These are phyloP conservation scores for Clarias magur DNA, from an alignment of 2,113 vertebrate species.

Conservation along the genomic window DNA sequence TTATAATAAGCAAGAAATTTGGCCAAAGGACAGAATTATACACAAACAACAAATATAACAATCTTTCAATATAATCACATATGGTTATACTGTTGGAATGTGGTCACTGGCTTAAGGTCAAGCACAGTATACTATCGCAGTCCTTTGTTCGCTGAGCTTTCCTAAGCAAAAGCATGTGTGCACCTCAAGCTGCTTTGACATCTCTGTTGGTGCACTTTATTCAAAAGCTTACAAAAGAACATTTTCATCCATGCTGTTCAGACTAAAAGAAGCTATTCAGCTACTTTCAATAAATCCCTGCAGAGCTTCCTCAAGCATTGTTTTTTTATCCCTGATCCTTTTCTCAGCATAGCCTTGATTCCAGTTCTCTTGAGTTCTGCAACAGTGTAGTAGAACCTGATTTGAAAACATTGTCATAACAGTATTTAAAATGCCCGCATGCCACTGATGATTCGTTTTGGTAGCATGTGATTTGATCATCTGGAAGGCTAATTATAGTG, in stretches of 20 bases:
- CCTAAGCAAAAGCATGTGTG: background rate
- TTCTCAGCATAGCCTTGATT: slow-evolving; percentile 22
- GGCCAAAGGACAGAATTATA: slow-evolving; percentile 9
- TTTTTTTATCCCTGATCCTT: slow-evolving; percentile 9
- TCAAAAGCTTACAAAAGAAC: slow-evolving; percentile 24
- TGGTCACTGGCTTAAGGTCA: slow-evolving; percentile 22
- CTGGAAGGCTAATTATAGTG: slow-evolving; percentile 76
- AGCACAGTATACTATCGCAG: slow-evolving; percentile 13
- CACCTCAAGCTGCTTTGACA: slow-evolving; percentile 12
- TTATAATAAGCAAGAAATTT: slow-evolving; percentile 13
- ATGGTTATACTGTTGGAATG: slow-evolving; percentile 40
- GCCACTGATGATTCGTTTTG: background rate
- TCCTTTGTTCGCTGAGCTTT: slow-evolving; percentile 3
- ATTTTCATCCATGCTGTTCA: slow-evolving; percentile 22
- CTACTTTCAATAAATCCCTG: slow-evolving; percentile 14
- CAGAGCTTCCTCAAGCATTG: background rate
- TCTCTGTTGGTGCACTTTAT: slow-evolving; percentile 11
- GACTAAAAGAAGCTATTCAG: slow-evolving; percentile 1
- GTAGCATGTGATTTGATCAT: background rate
- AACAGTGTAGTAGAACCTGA: slow-evolving; percentile 31
- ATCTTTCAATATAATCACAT: slow-evolving; percentile 19
- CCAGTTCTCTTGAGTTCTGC: background rate
- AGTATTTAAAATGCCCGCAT: slow-evolving; percentile 31
- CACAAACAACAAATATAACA: slow-evolving; percentile 34
- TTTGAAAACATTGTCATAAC: slow-evolving; percentile 1